Percentiles rank a stretch among this genome's conserved stretches.
Evolutionary conservation across 30 jellyfish, hydroid and myxozoan genomes (phyloP).

Genomic region (Hydractinia echinata): DNA sequence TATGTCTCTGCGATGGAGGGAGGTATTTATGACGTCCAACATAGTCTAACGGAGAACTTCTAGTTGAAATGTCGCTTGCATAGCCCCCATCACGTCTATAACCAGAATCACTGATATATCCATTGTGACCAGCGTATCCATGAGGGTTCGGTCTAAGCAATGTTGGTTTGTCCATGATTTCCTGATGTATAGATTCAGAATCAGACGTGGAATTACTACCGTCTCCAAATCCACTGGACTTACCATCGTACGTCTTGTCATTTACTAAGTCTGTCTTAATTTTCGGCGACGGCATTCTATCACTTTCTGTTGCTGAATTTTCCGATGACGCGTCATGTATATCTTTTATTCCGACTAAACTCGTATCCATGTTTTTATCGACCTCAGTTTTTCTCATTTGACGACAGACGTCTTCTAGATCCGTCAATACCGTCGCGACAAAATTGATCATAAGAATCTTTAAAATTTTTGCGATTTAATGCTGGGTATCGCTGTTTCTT

Average conservation of each 20-base stretch:
- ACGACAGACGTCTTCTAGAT: conserved; percentile 38
- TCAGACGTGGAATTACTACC: conserved; percentile 91
- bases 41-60: conserved; percentile 69
- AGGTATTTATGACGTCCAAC: conserved; percentile 18
- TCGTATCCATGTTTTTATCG: conserved; percentile 31
- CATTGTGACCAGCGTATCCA: not conserved
- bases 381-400: conserved; percentile 49
- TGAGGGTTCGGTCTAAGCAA: not conserved
- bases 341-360: conserved; percentile 2
- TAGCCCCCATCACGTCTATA: conserved; percentile 60
- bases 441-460: conserved; percentile 94
- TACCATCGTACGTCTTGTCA: not conserved
- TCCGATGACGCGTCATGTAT: conserved; percentile 76
- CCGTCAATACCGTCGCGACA: conserved; percentile 58
- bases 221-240: conserved; percentile 82
- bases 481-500: conserved; percentile 47
- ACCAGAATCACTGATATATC: conserved; percentile 41
- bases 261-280: not conserved
- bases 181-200: conserved; percentile 54
- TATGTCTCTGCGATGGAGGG: conserved; percentile 42
- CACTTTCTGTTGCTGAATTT: conserved; percentile 76
- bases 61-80: conserved; percentile 81
- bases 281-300: conserved; percentile 40
- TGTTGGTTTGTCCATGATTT: conserved; percentile 8
- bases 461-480: conserved; percentile 75